phyloP scores from a whole-genome alignment of 2,888 invertebrate species.

The Dryobota labecula region DNA sequence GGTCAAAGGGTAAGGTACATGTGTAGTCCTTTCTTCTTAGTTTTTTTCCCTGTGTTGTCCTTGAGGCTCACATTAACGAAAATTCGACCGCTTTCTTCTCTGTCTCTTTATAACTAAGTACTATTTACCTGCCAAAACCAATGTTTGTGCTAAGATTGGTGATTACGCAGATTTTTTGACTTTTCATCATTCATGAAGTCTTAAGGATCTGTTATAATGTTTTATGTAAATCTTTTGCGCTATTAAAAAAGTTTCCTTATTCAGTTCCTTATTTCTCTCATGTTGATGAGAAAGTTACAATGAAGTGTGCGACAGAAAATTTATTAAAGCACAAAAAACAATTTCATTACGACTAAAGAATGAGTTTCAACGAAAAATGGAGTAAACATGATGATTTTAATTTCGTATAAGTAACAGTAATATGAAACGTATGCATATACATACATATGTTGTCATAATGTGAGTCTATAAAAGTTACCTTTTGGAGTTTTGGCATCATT shows the following conservation, averaged over 20 bases:
- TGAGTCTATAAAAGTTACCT: slow-evolving; percentile 35
- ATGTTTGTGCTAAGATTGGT: not conserved
- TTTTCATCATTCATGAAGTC: not conserved
- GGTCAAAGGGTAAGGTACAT: not conserved
- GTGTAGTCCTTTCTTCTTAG: no score
- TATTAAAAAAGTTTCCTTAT: not conserved
- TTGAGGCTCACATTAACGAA: not conserved
- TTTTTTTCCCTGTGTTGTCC: no score
- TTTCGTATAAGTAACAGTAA: not conserved
- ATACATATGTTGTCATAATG: slow-evolving; percentile 24
- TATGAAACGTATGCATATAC: slow-evolving; percentile 6
- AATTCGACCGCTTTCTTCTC: no score
- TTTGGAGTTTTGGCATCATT: slow-evolving; percentile 47
- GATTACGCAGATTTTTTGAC: not conserved
- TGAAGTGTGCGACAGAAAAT: slow-evolving; percentile 7
- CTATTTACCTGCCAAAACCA: not conserved
- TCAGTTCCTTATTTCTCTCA: not conserved
- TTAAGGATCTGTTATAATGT: no score
- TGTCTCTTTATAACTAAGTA: not conserved
- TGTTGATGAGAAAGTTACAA: slow-evolving; percentile 12
- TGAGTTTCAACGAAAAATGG: not conserved
- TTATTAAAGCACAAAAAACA: slow-evolving; percentile 10
- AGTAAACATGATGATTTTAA: not conserved
- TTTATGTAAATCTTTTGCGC: not conserved
- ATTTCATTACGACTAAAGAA: slow-evolving; percentile 16